Evolutionary conservation across 1,140 invertebrate genomes (phyloP).

Genomic region (Nomia melanderi): DNA sequence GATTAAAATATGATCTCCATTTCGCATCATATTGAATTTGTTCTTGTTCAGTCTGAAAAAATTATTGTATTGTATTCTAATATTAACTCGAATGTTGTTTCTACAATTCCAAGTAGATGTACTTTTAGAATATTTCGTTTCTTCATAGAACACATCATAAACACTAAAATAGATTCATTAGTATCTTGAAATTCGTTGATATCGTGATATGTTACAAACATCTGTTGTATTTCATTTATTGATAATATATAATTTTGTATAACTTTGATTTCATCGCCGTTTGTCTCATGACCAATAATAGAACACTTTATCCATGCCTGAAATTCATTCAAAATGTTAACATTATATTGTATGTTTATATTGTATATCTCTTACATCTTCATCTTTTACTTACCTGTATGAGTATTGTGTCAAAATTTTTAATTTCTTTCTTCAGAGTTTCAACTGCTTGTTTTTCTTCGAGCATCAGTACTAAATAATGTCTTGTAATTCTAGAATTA

Average conservation of each 20-base stretch:
- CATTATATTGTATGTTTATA: not conserved
- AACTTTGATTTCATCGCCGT: conserved; percentile 59
- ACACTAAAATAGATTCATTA: conserved; percentile 68
- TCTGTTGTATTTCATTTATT: conserved; percentile 67
- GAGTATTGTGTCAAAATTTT: conserved; percentile 71
- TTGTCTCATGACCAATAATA: conserved; percentile 66
- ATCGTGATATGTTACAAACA: conserved; percentile 64
- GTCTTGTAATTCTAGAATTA: conserved; percentile 71
- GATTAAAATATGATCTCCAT: conserved; percentile 71
- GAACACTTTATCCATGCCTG: conserved; percentile 77
- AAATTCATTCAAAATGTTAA: conserved; percentile 38
- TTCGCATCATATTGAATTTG: conserved; percentile 58
- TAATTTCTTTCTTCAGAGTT: conserved; percentile 62
- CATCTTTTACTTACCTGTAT: conserved; percentile 68
- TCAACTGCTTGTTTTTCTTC: conserved; percentile 53
- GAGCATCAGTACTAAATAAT: conserved; percentile 71
- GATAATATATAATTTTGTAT: conserved; percentile 69
- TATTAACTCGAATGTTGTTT: not conserved
- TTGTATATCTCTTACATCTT: not conserved
- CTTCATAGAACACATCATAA: conserved; percentile 67
- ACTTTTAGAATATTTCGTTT: conserved; percentile 68
- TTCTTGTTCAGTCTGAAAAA: conserved; percentile 53
- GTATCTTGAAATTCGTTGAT: conserved; percentile 68
- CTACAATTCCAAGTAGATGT: conserved; percentile 24
- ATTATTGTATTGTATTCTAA: not conserved